phyloP scores from a whole-genome alignment of 2,888 invertebrate genomes.

The Toxonevra muliebris region DNA sequence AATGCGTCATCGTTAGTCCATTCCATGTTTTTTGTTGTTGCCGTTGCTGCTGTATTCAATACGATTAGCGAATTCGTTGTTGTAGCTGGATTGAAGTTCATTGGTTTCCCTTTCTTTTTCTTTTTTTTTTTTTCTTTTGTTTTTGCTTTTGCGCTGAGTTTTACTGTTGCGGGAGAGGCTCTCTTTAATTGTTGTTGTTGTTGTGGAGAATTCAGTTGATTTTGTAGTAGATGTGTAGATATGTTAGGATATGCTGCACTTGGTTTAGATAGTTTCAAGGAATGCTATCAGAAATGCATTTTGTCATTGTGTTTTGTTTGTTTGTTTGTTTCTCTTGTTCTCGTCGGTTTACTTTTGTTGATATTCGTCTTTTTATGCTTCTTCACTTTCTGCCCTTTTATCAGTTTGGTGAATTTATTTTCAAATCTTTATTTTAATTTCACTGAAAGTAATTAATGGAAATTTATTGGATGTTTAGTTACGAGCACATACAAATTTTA shows the following conservation, averaged over 20 bases:
- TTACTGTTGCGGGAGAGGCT: not conserved
- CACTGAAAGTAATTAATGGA: no score
- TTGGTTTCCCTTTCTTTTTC: slow-evolving; percentile 26
- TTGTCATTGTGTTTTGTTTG: slow-evolving; percentile 5
- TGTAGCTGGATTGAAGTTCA: slow-evolving; percentile 55
- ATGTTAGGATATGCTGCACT: not conserved
- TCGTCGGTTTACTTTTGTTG: slow-evolving; percentile 2
- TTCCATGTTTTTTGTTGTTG: slow-evolving; percentile 56
- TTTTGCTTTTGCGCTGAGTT: not conserved
- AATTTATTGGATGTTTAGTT: no score
- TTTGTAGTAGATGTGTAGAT: not conserved
- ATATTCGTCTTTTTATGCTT: slow-evolving; percentile 3
- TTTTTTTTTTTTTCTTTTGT: not conserved
- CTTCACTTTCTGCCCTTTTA: no score
- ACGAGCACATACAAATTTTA: no score
- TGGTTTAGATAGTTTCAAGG: slow-evolving; percentile 36
- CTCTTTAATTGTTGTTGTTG: not conserved
- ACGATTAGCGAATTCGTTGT: slow-evolving; percentile 39
- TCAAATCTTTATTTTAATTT: no score
- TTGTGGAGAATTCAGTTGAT: no score
- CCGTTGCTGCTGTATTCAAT: not conserved
- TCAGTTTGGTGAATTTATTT: no score
- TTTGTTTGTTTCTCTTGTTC: slow-evolving; percentile 21
- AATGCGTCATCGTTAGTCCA: slow-evolving; percentile 64
- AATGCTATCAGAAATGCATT: slow-evolving; percentile 52